Evolutionary conservation across 2,797 vertebrate genomes (phyloP), one percentile per base, ranked within the genome.

Genomic region (Tragelaphus eurycerus): DNA sequence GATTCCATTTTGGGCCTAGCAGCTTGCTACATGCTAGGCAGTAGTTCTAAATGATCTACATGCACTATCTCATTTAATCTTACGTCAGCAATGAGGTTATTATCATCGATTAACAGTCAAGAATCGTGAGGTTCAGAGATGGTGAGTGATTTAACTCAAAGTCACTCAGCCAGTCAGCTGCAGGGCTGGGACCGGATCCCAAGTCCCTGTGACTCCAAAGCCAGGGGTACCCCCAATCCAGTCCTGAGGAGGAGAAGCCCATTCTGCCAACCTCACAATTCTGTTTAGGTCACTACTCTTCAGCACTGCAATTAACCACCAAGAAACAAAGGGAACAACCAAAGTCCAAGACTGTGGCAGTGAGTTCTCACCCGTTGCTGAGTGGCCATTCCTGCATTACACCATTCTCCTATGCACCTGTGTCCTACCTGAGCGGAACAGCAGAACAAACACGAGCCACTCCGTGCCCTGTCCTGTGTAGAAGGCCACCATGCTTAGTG

Each of bases 201-300:
- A 74, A 38, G 46, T n/a, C 46, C 64, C 76, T 43, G 0, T 34
- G 27, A 64, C 62, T 76, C 74, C 87, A 87, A 83, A 93, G 55
- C 34, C 62, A 82, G 17, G 3, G 76, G 19, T 60, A 9, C 21
- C 9, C 13, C 38, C 0, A 0, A 14, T 10, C 16, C 4, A 1
- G 12, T 11, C 59, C 29, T 31, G 19, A 54, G 12, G 7, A 48
- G 27, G 38, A 89, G 62, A 85, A 64, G 3, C 38, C 21, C n/a
- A 46, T 78, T 43, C 78, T 25, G 16, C 38, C 34, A 64, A 71
- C 31, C 21, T 57, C 84, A 74, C 48, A 3, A 6, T 57, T 90
- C n/a, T 31, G 55, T 57, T 14, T 17, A 27, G 54, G 67, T 48
- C 19, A 10, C n/a, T 13, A 10, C 89, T 74, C 81, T 86, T 50